Conservation (phyloP, 1,140 invertebrate genomes). For the Doryteuthis pealeii region DNA sequence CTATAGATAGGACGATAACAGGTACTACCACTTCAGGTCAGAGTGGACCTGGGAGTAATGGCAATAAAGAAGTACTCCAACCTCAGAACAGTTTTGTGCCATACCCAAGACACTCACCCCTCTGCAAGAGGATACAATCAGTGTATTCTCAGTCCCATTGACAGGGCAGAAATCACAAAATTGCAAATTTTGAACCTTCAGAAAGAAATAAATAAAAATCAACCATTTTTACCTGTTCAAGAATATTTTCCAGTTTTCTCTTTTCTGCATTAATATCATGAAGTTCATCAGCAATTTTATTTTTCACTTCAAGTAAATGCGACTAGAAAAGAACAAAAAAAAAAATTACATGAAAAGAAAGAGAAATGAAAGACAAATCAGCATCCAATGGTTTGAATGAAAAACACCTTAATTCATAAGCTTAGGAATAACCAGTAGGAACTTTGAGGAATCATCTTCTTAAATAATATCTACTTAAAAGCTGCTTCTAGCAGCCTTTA, state of each 20-base stretch:
- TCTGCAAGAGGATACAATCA: too few species aligned
- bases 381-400: not conserved
- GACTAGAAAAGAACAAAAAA: not conserved
- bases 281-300: not conserved
- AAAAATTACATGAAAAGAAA: not conserved
- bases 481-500: not conserved
- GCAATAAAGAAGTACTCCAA: too few species aligned
- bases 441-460: not conserved
- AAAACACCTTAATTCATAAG: not conserved
- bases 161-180: too few species aligned
- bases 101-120: too few species aligned
- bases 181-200: too few species aligned
- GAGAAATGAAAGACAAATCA: not conserved
- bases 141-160: too few species aligned
- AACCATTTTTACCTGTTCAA: slow-evolving; percentile 5
- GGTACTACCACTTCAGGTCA: too few species aligned
- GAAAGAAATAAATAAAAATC: too few species aligned
- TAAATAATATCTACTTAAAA: not conserved
- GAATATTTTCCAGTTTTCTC: not conserved
- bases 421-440: not conserved
- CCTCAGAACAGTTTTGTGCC: too few species aligned
- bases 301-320: not conserved
- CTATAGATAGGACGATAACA: too few species aligned
- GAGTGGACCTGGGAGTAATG: too few species aligned
- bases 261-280: not conserved